phyloP scores from a whole-genome alignment of 2,797 vertebrate genomes.

The Lepilemur ruficaudatus region DNA sequence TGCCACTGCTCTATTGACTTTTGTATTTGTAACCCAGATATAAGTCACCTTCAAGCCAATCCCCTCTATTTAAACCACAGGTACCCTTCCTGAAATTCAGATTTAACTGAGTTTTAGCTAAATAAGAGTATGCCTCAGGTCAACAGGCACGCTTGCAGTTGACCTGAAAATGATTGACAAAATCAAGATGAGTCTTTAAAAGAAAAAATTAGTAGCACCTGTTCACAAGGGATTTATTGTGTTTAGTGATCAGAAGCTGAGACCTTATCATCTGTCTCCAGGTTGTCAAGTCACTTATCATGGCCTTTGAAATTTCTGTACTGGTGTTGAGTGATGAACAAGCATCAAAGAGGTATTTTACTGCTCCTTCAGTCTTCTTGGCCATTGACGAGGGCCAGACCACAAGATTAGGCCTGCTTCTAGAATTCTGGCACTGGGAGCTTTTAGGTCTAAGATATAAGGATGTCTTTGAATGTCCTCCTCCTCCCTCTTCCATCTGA shows the following conservation, averaged over 20 bases:
- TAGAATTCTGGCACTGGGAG: constrained; percentile 43
- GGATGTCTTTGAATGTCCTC: constrained; percentile 50
- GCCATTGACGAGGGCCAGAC: constrained; percentile 52
- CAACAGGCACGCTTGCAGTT: background rate
- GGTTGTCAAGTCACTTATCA: constrained; percentile 78
- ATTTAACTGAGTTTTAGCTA: constrained; percentile 16
- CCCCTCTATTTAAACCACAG: constrained; percentile 35
- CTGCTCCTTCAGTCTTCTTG: constrained; percentile 60
- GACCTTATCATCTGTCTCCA: constrained; percentile 76
- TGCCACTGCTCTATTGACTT: background rate
- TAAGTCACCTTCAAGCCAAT: constrained; percentile 16
- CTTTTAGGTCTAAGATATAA: constrained; percentile 29
- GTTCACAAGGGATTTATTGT: constrained; percentile 64
- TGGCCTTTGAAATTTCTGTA: constrained; percentile 70
- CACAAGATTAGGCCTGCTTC: constrained; percentile 39
- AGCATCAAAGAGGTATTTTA: constrained; percentile 62
- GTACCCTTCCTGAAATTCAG: background rate
- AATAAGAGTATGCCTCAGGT: constrained; percentile 15
- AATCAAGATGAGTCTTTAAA: background rate
- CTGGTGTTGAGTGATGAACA: constrained; percentile 68
- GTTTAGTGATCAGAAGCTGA: constrained; percentile 73
- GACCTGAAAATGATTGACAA: constrained; percentile 55
- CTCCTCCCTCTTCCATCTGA: constrained; percentile 26
- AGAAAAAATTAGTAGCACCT: constrained; percentile 66
- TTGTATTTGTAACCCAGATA: background rate